Percentiles rank a stretch among this genome's conserved stretches.
Conservation (phyloP, 1,140 invertebrate genomes). For the Pogonomyrmex californicus region DNA sequence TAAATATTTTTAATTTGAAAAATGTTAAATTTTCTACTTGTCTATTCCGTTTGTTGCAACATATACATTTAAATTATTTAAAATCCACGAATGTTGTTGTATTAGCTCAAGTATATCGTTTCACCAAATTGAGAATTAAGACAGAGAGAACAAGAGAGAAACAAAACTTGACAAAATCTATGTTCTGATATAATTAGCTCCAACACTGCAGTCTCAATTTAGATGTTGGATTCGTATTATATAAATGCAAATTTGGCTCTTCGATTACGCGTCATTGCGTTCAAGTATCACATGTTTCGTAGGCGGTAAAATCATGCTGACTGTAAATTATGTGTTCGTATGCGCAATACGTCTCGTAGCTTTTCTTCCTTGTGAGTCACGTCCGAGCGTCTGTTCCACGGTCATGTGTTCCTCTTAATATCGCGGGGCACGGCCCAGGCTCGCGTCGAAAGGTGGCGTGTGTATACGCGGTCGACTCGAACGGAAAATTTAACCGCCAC, state of each 20-base stretch:
- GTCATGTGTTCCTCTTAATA: conserved; percentile 20
- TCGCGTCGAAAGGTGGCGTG: conserved; percentile 8
- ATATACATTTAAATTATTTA: conserved; percentile 11
- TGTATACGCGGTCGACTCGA: conserved; percentile 33
- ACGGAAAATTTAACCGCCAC: conserved; percentile 75
- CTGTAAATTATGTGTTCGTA: conserved; percentile 14
- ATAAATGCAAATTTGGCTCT: not conserved
- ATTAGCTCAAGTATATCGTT: not conserved
- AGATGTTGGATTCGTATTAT: not conserved
- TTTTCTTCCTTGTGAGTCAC: conserved; percentile 52
- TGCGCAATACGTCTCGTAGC: not conserved
- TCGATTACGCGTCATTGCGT: not conserved
- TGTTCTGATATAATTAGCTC: not conserved
- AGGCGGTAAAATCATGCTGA: not conserved
- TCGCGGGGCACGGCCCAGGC: not conserved
- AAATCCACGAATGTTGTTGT: not conserved
- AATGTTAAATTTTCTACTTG: not conserved
- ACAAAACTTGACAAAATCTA: not conserved
- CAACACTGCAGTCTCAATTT: not conserved
- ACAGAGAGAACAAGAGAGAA: not conserved
- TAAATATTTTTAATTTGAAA: not conserved
- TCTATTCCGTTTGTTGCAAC: not conserved
- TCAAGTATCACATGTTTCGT: not conserved
- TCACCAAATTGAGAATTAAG: not conserved
- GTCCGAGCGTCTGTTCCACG: conserved; percentile 16